A percentile compares a stretch with the other conserved stretches of the same genome.
phyloP scores from a whole-genome alignment of 2,888 invertebrate species.

The Pammene fasciana region DNA sequence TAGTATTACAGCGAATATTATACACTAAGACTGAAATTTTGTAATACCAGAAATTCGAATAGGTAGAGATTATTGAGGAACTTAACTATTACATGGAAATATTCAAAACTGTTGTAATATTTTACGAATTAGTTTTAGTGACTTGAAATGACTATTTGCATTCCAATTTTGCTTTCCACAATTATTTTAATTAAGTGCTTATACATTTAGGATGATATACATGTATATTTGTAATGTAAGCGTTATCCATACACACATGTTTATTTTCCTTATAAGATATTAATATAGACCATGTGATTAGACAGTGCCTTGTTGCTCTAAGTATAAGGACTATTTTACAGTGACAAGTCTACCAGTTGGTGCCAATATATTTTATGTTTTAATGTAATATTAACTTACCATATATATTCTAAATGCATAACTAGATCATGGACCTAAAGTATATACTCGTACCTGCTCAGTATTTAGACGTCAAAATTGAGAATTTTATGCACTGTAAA shows the following conservation, averaged over 20 bases:
- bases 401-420: constrained; percentile 14
- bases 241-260: constrained; percentile 30
- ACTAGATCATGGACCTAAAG: neutral
- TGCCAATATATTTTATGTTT: constrained; percentile 66
- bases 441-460: neutral
- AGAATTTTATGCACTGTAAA: neutral
- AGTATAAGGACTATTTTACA: constrained; percentile 44
- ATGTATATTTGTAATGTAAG: constrained; percentile 13
- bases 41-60: constrained; percentile 32
- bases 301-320: constrained; percentile 70
- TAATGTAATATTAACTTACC: constrained; percentile 34
- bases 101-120: neutral
- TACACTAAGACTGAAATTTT: constrained; percentile 37
- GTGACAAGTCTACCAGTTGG: constrained; percentile 57
- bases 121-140: constrained; percentile 7
- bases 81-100: neutral
- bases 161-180: constrained; percentile 39
- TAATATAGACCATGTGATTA: constrained; percentile 59
- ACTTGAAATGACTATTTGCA: constrained; percentile 33
- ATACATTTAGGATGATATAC: constrained; percentile 20
- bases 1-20: constrained; percentile 43
- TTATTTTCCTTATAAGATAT: constrained; percentile 44
- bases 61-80: constrained; percentile 18
- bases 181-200: constrained; percentile 30
- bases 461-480: neutral